phyloP scores from a whole-genome alignment of 1,140 invertebrate genomes.

The Episyrphus balteatus region DNA sequence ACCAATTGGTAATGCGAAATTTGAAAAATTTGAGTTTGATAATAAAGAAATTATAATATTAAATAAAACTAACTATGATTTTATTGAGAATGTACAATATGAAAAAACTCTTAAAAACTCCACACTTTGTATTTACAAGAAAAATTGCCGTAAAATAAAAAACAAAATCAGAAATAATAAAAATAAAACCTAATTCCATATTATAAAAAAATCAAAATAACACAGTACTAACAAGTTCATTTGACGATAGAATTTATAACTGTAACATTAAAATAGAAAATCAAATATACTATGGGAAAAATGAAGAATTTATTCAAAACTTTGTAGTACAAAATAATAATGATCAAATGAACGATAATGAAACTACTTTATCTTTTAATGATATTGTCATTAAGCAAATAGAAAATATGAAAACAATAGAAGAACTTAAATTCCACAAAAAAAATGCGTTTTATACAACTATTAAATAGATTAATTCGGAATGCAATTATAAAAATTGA shows the following conservation, averaged over 20 bases:
- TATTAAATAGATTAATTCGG: too few relatives aligned
- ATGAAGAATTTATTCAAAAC: background rate
- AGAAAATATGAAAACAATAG: background rate
- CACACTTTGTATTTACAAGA: background rate
- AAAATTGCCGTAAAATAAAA: background rate
- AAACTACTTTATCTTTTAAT: background rate
- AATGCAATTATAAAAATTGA: too few relatives aligned
- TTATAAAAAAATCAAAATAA: conserved; percentile 1
- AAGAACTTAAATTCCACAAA: background rate
- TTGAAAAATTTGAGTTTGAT: background rate
- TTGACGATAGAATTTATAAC: background rate
- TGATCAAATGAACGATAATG: background rate
- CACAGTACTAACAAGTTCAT: background rate
- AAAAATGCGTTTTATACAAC: background rate
- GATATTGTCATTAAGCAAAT: background rate
- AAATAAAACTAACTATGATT: background rate
- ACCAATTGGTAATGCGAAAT: background rate
- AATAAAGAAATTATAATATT: background rate
- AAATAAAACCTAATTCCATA: background rate
- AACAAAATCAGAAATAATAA: background rate
- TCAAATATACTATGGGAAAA: background rate
- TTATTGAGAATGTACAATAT: background rate
- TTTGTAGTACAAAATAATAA: background rate
- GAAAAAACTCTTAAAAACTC: background rate
- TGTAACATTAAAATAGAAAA: background rate